phyloP scores from a whole-genome alignment of 2,888 invertebrate genomes.

The Cryptosula pallasiana region DNA sequence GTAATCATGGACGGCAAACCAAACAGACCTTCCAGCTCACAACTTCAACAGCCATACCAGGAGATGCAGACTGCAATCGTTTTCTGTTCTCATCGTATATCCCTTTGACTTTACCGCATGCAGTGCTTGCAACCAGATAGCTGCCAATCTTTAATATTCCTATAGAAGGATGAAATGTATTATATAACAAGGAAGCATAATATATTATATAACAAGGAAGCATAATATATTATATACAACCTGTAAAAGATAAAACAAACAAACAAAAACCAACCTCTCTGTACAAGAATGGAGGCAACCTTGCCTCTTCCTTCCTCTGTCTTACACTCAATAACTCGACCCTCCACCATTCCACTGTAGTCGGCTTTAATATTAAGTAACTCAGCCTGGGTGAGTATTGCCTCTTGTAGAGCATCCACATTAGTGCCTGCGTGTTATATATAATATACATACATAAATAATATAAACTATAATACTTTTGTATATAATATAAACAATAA shows the following conservation, averaged over 20 bases:
- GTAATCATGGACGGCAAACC: not conserved
- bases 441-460: not conserved
- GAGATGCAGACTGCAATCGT: conserved; percentile 65
- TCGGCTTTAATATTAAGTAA: conserved; percentile 80
- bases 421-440: conserved; percentile 60
- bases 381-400: conserved; percentile 67
- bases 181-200: not conserved
- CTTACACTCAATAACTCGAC: conserved; percentile 80
- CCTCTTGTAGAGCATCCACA: conserved; percentile 72
- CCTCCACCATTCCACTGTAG: conserved; percentile 78
- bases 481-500: no score
- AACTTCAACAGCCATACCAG: conserved; percentile 76
- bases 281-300: conserved; percentile 75
- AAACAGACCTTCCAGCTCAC: conserved; percentile 73
- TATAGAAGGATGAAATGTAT: not conserved
- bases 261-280: conserved; percentile 58
- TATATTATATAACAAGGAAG: not conserved
- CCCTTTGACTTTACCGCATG: conserved; percentile 73
- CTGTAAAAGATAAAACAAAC: not conserved
- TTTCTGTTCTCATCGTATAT: conserved; percentile 74
- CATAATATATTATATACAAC: not conserved
- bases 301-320: conserved; percentile 68
- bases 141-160: conserved; percentile 72
- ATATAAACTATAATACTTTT: no score
- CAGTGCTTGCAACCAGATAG: conserved; percentile 73